phyloP scores from a whole-genome alignment of 2,888 invertebrate species.

The Lepeophtheirus nordmannii region DNA sequence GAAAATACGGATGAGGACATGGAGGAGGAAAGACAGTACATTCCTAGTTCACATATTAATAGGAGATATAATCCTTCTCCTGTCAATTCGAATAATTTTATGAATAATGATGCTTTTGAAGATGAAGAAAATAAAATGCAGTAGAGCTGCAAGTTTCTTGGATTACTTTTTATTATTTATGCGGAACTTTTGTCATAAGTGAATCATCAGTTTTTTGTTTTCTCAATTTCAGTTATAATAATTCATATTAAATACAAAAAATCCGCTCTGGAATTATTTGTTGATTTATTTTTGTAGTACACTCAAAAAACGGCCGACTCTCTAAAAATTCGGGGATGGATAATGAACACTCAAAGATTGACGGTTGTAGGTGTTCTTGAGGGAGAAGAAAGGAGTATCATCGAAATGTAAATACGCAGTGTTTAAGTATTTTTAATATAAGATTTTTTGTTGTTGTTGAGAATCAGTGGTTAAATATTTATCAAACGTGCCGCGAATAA shows the following conservation, averaged over 20 bases:
- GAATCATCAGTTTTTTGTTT: too few relatives aligned
- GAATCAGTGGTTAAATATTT: too few relatives aligned
- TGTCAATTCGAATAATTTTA: not conserved
- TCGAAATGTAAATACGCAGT: constrained; percentile 40
- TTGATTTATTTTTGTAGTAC: constrained; percentile 37
- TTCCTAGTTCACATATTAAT: too few relatives aligned
- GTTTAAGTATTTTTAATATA: not conserved
- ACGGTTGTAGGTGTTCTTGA: constrained; percentile 53
- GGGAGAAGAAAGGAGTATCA: constrained; percentile 44
- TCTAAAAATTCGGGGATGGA: constrained; percentile 47
- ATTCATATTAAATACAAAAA: too few relatives aligned
- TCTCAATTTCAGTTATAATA: too few relatives aligned
- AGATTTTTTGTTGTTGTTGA: too few relatives aligned
- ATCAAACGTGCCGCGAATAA: too few relatives aligned
- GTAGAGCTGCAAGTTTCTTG: not conserved
- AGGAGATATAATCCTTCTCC: too few relatives aligned
- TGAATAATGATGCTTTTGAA: not conserved
- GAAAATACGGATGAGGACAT: constrained; percentile 11
- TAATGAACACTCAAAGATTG: constrained; percentile 50
- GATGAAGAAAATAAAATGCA: not conserved
- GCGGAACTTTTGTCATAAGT: not conserved
- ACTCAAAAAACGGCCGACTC: constrained; percentile 39
- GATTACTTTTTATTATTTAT: not conserved
- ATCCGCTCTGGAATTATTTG: not conserved
- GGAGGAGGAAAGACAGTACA: not conserved